A percentile compares a stretch with the other conserved stretches of the same genome.
Evolutionary conservation across 2,113 vertebrate genomes (phyloP).

Genomic region (Calidris pugnax): DNA sequence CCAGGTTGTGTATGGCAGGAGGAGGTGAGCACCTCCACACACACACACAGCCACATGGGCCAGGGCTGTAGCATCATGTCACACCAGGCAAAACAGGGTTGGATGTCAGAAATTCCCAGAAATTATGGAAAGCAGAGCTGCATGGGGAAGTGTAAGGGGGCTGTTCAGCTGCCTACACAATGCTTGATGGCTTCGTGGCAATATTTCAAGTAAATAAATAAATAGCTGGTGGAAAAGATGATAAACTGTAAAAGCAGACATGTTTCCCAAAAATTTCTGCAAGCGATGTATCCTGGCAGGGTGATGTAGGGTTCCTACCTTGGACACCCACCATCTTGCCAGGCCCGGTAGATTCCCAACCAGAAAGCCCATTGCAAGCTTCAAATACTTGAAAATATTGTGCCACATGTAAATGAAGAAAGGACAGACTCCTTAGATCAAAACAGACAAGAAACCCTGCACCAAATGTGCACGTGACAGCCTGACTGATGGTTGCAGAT

Average conservation of each 20-base stretch:
- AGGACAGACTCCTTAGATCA: background rate
- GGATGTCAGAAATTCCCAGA: background rate
- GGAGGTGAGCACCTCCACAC: background rate
- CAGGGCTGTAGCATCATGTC: rapidly evolving
- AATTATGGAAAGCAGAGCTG: background rate
- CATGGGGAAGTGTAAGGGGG: rapidly evolving
- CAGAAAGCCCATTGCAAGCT: background rate
- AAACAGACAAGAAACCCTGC: background rate
- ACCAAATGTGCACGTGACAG: background rate
- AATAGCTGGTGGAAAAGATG: background rate
- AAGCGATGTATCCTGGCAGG: background rate
- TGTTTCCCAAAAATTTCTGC: background rate
- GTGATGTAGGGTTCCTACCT: background rate
- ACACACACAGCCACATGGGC: rapidly evolving
- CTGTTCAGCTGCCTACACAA: background rate
- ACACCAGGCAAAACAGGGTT: background rate
- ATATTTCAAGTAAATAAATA: background rate
- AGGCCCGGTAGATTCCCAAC: background rate
- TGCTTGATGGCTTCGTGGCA: background rate
- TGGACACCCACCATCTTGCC: background rate
- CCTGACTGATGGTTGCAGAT: background rate
- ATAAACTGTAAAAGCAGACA: background rate
- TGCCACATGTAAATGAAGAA: background rate
- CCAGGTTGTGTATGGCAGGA: background rate
- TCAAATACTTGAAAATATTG: background rate